Evolutionary conservation across 2,888 invertebrate genomes (phyloP), one percentile per base, ranked within the genome.

Genomic region (Drosophila formosana): DNA sequence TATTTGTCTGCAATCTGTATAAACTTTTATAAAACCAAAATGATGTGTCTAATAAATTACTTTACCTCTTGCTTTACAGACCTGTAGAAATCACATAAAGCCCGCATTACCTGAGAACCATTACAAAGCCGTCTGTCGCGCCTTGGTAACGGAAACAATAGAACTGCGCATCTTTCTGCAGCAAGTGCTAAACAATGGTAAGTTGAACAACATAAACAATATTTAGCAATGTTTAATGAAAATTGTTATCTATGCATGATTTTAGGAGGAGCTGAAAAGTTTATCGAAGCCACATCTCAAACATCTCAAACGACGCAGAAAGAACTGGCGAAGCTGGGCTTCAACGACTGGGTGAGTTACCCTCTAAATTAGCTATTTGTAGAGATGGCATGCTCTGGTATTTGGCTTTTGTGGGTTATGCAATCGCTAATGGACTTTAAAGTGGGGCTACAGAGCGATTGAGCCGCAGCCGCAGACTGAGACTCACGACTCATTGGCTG

Each of bases 91-190:
- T 78, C 94, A 94, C 84, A 91, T 94, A 62, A 93, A 91, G 78
- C 91, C 93, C 75, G 91, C 92, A 76, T 89, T 91, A 90, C 92
- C 92, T 91, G 93, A 89, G 93, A 94, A 91, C 82, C 93, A 88
- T 92, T 98, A 98, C 93, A 96, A 96, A 90, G 98, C 98, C 67
- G 98, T 98, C 60, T 97, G 98, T 92, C 94, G 98, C 70, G 98
- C 98, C 66, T 94, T 98, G 81, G 97, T 98, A 69, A 96, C 97
- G 23, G 98, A 99, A 93, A 97, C 97, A 61, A 93, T 97, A 72
- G 98, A 98, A 93, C 94, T 99, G 86, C 95, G 97, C 63, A 95
- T 96, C 72, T 98, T 99, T 94, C 94, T 98, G 82, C 96, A 97
- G 89, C 95, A 96, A 92, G 97, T 98, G 52, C 92, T 93, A 55